Evolutionary conservation across 2,888 invertebrate species (phyloP).

Genomic region (Caenorhabditis macrosperma): DNA sequence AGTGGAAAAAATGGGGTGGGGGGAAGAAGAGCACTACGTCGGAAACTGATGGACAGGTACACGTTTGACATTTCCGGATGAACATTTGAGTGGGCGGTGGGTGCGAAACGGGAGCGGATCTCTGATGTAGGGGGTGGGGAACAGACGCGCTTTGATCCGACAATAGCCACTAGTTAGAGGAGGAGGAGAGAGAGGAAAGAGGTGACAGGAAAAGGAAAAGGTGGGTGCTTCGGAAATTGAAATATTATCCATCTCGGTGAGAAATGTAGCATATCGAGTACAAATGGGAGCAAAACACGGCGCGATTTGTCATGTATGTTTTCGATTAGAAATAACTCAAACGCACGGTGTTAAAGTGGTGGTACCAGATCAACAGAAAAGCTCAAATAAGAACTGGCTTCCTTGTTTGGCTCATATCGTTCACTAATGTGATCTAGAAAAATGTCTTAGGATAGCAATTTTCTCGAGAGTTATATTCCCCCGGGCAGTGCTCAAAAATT

Average conservation of each 20-base stretch:
- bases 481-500: too few relatives aligned
- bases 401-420: too few relatives aligned
- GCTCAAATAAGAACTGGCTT: too few relatives aligned
- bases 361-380: too few relatives aligned
- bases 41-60: not conserved
- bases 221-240: not conserved
- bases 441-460: too few relatives aligned
- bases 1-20: not conserved
- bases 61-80: not conserved
- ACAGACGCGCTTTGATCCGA: too few relatives aligned
- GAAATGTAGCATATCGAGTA: not conserved
- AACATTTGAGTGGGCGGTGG: not conserved
- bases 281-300: not conserved
- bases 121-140: not conserved
- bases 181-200: not conserved
- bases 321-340: too few relatives aligned
- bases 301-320: not conserved
- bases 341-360: too few relatives aligned
- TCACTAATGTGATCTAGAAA: too few relatives aligned
- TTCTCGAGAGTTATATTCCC: too few relatives aligned
- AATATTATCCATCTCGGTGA: not conserved
- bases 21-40: not conserved
- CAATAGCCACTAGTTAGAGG: not conserved
- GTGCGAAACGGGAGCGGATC: too few relatives aligned
- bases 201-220: not conserved